Evolutionary conservation across 2,797 vertebrate species (phyloP).

Genomic region (Selene dorsalis): DNA sequence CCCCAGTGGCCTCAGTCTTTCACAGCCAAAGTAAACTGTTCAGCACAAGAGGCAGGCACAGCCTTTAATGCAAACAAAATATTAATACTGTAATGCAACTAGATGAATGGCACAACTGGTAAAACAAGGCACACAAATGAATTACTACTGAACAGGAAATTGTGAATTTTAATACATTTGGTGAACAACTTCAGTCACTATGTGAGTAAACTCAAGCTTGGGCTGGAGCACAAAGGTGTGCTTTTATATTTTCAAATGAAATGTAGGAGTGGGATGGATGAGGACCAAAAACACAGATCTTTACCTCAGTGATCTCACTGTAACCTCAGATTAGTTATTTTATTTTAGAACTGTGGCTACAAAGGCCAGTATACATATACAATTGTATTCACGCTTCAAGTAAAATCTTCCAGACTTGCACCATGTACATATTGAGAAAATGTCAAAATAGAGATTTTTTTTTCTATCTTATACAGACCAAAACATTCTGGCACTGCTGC

Average conservation of each 20-base stretch:
- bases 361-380: not conserved
- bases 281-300: not conserved
- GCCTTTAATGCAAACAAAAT: slow-evolving; percentile 45
- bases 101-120: not conserved
- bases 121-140: not conserved
- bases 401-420: not conserved
- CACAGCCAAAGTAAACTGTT: slow-evolving; percentile 45
- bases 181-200: not conserved
- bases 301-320: not conserved
- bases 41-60: slow-evolving; percentile 2
- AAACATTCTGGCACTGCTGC: not conserved
- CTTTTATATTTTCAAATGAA: not conserved
- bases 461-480: not conserved
- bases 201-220: not conserved
- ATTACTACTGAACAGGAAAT: not conserved
- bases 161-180: not conserved
- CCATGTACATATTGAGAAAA: not conserved
- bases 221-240: not conserved
- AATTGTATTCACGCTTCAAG: not conserved
- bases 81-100: not conserved
- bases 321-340: not conserved
- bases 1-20: not conserved
- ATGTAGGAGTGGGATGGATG: not conserved
- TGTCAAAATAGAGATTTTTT: not conserved
- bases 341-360: not conserved